A percentile compares a stretch with the other conserved stretches of the same genome.
Evolutionary conservation across 2,797 vertebrate species (phyloP).

Genomic region (Bradypodion pumilum): DNA sequence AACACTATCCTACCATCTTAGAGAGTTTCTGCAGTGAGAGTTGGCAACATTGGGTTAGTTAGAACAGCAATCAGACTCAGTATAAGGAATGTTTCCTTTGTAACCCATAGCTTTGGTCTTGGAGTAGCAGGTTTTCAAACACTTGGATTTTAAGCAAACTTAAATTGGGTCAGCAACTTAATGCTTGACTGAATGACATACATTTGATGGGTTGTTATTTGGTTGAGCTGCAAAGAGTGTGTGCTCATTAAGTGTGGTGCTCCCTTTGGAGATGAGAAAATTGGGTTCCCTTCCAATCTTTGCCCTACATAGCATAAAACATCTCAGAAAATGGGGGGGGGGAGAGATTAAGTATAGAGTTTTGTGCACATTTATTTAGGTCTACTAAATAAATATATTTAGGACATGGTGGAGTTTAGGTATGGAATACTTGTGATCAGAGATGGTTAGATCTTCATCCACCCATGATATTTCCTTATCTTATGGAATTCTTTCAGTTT

Average conservation of each 20-base stretch:
- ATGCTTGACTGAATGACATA: conserved; percentile 8
- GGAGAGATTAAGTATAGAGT: not conserved
- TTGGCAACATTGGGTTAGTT: too few species aligned
- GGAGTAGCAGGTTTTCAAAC: not conserved
- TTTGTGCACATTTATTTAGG: not conserved
- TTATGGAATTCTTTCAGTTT: too few species aligned
- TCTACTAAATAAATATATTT: too few species aligned
- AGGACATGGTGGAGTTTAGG: not conserved
- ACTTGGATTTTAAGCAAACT: not conserved
- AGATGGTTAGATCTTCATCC: not conserved
- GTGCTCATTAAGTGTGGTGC: not conserved
- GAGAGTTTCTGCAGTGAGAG: too few species aligned
- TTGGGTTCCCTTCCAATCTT: not conserved
- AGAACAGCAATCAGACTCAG: too few species aligned
- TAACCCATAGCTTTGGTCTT: not conserved
- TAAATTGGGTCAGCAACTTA: not conserved
- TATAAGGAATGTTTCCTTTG: too few species aligned
- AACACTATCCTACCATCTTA: too few species aligned
- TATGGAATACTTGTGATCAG: not conserved
- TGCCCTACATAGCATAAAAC: not conserved
- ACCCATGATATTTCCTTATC: too few species aligned
- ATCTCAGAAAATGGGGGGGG: not conserved
- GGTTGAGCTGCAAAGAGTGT: not conserved
- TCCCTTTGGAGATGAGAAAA: conserved; percentile 22
- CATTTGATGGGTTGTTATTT: conserved; percentile 3